These are phyloP conservation scores for Setophaga coronata DNA, from an alignment of 2,113 vertebrate genomes.

Conservation along the genomic window DNA sequence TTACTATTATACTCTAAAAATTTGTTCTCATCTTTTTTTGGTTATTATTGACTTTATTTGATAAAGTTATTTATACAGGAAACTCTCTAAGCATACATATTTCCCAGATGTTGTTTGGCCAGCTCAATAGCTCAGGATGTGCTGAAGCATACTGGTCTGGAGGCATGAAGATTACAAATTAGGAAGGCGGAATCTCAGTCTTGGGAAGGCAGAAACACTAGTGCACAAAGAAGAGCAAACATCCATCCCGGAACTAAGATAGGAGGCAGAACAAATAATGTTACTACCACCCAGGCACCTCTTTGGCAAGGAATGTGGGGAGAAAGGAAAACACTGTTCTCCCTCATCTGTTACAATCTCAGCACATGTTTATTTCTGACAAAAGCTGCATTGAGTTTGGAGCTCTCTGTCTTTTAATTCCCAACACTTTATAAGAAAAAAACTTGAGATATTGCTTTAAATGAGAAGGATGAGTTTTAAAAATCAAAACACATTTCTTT, in stretches of 20 bases:
- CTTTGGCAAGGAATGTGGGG: background rate
- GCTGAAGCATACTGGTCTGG: background rate
- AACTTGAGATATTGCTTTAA: background rate
- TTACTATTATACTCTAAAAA: slow-evolving; percentile 35
- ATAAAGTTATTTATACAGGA: slow-evolving; percentile 6
- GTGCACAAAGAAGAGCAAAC: background rate
- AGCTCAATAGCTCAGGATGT: background rate
- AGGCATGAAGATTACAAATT: slow-evolving; percentile 38
- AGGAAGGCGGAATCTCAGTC: background rate
- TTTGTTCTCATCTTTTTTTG: background rate
- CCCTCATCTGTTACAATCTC: background rate
- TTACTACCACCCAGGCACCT: background rate
- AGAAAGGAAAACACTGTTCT: background rate
- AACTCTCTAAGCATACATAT: slow-evolving; percentile 26
- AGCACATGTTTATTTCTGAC: background rate
- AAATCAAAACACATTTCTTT: background rate
- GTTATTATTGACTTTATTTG: slow-evolving; percentile 52
- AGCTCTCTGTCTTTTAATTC: background rate
- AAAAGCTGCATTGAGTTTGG: background rate
- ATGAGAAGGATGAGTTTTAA: background rate
- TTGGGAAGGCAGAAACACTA: background rate
- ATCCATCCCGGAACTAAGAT: background rate
- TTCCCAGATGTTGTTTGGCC: slow-evolving; percentile 42
- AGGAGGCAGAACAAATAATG: slow-evolving; percentile 4
- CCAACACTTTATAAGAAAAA: background rate